phyloP scores from a whole-genome alignment of 2,888 invertebrate genomes.

The Clunio marinus region DNA sequence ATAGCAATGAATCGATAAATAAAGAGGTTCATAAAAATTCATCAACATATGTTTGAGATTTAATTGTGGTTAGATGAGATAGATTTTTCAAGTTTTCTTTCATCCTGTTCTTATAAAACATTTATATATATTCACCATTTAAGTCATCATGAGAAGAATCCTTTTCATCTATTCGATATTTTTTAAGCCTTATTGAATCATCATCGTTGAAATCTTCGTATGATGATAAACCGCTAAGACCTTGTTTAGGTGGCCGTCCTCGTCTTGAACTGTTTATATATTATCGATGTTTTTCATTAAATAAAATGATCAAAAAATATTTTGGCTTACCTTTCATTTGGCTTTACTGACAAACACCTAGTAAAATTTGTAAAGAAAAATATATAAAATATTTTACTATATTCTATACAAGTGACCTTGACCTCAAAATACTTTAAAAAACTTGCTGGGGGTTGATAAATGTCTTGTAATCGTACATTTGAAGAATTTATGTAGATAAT shows the following conservation, averaged over 20 bases:
- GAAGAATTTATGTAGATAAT: too few species aligned
- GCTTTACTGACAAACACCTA: conserved; percentile 38
- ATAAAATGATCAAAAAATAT: too few species aligned
- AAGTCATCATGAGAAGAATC: conserved; percentile 26
- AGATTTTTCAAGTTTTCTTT: too few species aligned
- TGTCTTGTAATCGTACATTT: too few species aligned
- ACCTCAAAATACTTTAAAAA: too few species aligned
- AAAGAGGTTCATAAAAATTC: too few species aligned
- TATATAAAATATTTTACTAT: neutral
- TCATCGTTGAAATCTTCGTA: conserved; percentile 31
- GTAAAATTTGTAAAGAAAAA: conserved; percentile 17
- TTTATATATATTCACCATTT: conserved; percentile 34
- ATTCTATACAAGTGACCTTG: conserved; percentile 9
- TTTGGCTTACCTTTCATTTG: conserved; percentile 39
- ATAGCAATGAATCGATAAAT: too few species aligned
- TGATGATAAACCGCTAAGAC: neutral
- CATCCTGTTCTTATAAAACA: too few species aligned
- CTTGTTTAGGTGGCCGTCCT: conserved; percentile 36
- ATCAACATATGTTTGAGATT: too few species aligned
- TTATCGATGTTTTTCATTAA: neutral
- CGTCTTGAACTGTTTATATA: conserved; percentile 5
- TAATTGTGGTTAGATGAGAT: too few species aligned
- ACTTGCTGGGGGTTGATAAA: too few species aligned
- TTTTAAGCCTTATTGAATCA: conserved; percentile 19
- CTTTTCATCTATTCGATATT: conserved; percentile 36